Base-by-base conservation (phyloP, 92 coral and sea anemone genomes). In the Palythoa caribaeorum region DNA sequence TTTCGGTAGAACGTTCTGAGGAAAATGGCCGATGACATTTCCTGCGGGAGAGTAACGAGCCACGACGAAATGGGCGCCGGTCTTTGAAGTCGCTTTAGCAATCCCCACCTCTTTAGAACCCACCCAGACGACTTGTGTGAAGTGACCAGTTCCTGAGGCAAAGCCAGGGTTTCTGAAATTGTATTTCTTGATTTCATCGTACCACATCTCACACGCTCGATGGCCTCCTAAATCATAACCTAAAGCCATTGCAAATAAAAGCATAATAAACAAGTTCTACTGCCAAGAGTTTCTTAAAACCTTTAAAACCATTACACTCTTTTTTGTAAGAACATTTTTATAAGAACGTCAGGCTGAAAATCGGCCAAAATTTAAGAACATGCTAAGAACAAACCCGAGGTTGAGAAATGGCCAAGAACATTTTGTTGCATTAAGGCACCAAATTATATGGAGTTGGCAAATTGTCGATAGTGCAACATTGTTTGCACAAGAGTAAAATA, bases 121-220 rank as follows among this genome's bases (percentile, higher is more conserved):
- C 51, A 91, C 83, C 99, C 99, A 97, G 19, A 97, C 93, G 38
- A 95, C 97, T 78, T 97, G 99, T 9, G 99, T 97, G 78, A 97
- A 97, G 87, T 97, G 99, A n/a, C 99, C 99, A 52, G 99, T 97
- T 16, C 95, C 95, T 1, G 99, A 94, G 15, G 95, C 87, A 73
- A 97, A 97, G 16, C 97, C 94, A 14, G 99, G 99, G 85, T 94
- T 97, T 73, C 91, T 92, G 89, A 92, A 97, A 69, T 88, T 89
- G 77, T 97, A 97, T 87, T 97, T 94, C 68, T 95, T 94, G 83
- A 97, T 92, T 88, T 97, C 99, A 38, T 97, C 99, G 40, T 97
- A 97, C 99, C 99, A 97, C 99, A 97, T 97, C 87, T 97, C 99
- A 28, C 96, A 93, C 1, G 99, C 91, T n/a, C 99, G 90, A 39